Evolutionary conservation across 2,113 vertebrate genomes (phyloP).

Genomic region (Trematomus loennbergii): DNA sequence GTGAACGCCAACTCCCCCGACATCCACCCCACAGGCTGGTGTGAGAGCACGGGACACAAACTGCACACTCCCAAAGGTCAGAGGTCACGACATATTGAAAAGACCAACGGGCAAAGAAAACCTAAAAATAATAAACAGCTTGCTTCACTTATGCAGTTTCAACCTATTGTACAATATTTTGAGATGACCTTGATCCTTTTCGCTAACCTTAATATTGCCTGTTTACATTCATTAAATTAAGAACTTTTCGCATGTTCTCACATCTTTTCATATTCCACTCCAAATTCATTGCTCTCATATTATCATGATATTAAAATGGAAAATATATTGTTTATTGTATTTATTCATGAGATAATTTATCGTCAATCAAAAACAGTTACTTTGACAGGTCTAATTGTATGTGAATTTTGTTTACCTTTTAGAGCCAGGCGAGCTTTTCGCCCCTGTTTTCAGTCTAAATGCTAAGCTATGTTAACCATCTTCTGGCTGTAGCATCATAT

Average conservation of each 20-base stretch:
- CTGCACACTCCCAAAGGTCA: slow-evolving; percentile 97
- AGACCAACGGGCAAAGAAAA: not conserved
- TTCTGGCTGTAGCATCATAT: not conserved
- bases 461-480: not conserved
- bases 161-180: too few species aligned
- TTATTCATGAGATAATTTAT: too few species aligned
- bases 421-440: not conserved
- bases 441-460: not conserved
- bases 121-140: not conserved
- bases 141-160: not conserved
- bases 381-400: not conserved
- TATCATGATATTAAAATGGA: too few species aligned
- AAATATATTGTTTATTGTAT: too few species aligned
- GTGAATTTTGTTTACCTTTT: not conserved
- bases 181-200: too few species aligned
- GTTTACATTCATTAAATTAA: too few species aligned
- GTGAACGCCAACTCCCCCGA: slow-evolving; percentile 94
- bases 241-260: too few species aligned
- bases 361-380: too few species aligned
- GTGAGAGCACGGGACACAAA: slow-evolving; percentile 94
- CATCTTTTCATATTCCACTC: too few species aligned
- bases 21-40: slow-evolving; percentile 95
- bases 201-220: too few species aligned
- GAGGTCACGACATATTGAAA: slow-evolving; percentile 29
- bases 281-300: too few species aligned